Evolutionary conservation across 2,113 vertebrate genomes (phyloP).

Genomic region (Pterocles gutturalis): DNA sequence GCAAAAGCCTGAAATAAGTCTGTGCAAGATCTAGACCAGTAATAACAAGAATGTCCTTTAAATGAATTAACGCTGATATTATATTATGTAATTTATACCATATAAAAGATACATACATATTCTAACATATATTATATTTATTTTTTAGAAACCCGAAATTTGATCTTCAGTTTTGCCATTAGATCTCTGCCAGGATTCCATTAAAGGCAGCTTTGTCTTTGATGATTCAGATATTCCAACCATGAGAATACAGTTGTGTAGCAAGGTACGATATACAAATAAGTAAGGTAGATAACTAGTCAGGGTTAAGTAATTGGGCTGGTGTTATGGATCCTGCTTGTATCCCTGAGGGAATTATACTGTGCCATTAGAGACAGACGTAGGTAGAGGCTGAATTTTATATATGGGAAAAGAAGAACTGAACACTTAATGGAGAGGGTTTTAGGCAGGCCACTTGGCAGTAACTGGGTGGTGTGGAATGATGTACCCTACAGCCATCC

Average conservation of each 20-base stretch:
- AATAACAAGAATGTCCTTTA: background rate
- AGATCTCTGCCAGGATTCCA: background rate
- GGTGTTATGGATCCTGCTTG: background rate
- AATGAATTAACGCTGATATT: background rate
- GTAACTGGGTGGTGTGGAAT: background rate
- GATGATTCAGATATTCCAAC: background rate
- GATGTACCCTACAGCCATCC: background rate
- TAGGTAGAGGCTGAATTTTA: background rate
- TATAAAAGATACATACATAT: background rate
- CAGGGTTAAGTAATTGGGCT: background rate
- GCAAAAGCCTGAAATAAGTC: background rate
- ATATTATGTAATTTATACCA: background rate
- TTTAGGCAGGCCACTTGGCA: background rate
- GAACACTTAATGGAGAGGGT: background rate
- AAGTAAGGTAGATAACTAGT: background rate
- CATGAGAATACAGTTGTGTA: background rate
- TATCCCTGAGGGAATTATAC: background rate
- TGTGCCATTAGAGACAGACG: background rate
- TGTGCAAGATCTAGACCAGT: background rate
- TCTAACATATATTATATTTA: background rate
- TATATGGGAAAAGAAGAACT: background rate
- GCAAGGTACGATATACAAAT: background rate
- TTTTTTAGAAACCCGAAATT: background rate
- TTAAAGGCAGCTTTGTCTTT: background rate
- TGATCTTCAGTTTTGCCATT: background rate